phyloP scores from a whole-genome alignment of 2,888 invertebrate genomes.

The Elysia crispata region DNA sequence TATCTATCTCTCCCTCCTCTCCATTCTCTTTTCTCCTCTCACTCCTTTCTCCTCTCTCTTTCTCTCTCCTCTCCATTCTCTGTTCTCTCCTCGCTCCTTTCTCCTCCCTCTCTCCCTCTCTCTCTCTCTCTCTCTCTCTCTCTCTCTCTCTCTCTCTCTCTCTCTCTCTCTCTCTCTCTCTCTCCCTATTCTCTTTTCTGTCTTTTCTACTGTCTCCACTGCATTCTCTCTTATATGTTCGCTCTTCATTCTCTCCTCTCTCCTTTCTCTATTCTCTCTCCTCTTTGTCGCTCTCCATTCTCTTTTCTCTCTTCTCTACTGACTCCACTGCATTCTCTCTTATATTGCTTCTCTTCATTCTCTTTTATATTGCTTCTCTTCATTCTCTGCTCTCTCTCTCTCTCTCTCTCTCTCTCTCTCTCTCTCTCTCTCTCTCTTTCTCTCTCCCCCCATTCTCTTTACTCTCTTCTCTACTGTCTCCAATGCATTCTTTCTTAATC shows the following conservation, averaged over 20 bases:
- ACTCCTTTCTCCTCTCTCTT: too few relatives aligned
- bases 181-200: constrained; percentile 23
- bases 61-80: too few relatives aligned
- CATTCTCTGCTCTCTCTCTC: too few relatives aligned
- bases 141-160: constrained; percentile 18
- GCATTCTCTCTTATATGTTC: background rate
- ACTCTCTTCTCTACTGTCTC: too few relatives aligned
- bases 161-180: constrained; percentile 21
- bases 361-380: too few relatives aligned
- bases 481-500: too few relatives aligned
- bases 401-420: constrained; percentile 14
- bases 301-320: too few relatives aligned
- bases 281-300: too few relatives aligned
- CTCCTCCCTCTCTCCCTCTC: constrained; percentile 27
- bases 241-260: background rate
- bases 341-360: too few relatives aligned
- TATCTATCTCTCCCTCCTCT: background rate
- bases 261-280: background rate
- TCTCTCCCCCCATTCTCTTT: too few relatives aligned
- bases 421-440: too few relatives aligned
- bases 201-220: background rate
- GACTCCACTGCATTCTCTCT: too few relatives aligned
- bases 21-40: background rate
- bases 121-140: constrained; percentile 16
- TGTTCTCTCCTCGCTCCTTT: background rate